phyloP scores from a whole-genome alignment of 2,113 vertebrate species.

The Marmota flaviventris region DNA sequence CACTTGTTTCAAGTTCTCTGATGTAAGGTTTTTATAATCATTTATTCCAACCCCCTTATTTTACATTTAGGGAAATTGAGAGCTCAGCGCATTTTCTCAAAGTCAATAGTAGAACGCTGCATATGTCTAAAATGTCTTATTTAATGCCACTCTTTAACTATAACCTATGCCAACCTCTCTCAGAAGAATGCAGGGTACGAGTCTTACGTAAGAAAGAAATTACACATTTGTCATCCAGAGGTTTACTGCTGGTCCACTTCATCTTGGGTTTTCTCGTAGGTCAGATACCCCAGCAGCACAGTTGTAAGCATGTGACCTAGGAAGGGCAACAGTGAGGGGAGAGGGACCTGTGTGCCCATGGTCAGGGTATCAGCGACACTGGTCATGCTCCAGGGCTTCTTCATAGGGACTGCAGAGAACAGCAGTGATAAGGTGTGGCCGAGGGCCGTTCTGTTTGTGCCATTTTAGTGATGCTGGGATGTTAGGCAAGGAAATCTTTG shows the following conservation, averaged over 20 bases:
- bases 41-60: background rate
- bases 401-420: background rate
- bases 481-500: constrained; percentile 70
- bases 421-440: background rate
- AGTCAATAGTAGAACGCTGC: background rate
- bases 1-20: background rate
- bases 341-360: background rate
- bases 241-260: fast-evolving
- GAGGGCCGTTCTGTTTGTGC: background rate
- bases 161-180: background rate
- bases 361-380: background rate
- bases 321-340: too few species aligned
- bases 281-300: background rate
- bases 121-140: background rate
- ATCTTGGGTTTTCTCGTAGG: background rate
- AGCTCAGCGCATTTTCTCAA: background rate
- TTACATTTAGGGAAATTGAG: background rate
- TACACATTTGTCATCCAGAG: background rate
- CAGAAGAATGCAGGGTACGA: background rate
- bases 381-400: fast-evolving
- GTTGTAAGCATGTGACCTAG: fast-evolving
- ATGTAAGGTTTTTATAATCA: background rate
- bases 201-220: constrained; percentile 24
- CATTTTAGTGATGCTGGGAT: constrained; percentile 39
- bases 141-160: background rate